Evolutionary conservation across 92 coral and sea anemone species (phyloP).

Genomic region (Porites lobata): DNA sequence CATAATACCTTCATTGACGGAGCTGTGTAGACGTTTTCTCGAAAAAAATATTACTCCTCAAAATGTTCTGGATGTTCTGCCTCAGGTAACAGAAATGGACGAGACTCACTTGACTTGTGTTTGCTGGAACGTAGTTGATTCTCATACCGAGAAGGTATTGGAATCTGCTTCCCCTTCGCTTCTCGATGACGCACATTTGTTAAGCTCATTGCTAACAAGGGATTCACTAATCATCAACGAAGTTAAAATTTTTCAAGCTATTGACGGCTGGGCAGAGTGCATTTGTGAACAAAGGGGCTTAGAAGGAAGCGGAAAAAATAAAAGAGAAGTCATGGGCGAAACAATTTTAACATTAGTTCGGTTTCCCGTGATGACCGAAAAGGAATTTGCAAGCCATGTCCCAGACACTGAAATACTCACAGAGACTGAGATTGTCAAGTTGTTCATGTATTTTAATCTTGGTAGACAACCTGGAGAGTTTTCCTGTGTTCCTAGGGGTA

Average conservation of each 20-base stretch:
- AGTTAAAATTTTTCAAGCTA: constrained; percentile 17
- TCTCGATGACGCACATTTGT: not conserved
- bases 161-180: not conserved
- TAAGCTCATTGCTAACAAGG: not conserved
- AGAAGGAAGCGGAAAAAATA: not conserved
- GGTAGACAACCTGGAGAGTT: not conserved
- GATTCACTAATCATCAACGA: constrained; percentile 6
- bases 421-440: not conserved
- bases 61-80: constrained; percentile 52
- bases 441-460: constrained; percentile 6
- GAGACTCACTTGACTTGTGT: constrained; percentile 3
- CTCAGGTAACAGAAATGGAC: constrained; percentile 10
- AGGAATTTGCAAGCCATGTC: constrained; percentile 18
- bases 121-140: constrained; percentile 19
- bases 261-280: not conserved
- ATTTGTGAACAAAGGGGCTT: not conserved
- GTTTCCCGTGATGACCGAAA: constrained; percentile 25
- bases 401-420: constrained; percentile 3
- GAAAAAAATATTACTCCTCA: constrained; percentile 40
- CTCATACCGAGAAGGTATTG: not conserved
- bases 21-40: constrained; percentile 39
- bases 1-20: constrained; percentile 46
- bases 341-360: not conserved
- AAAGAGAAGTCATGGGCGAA: constrained; percentile 7
- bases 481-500: not conserved